Base-by-base conservation (phyloP, 2,888 invertebrate genomes). In the Allophyes oxyacanthae region DNA sequence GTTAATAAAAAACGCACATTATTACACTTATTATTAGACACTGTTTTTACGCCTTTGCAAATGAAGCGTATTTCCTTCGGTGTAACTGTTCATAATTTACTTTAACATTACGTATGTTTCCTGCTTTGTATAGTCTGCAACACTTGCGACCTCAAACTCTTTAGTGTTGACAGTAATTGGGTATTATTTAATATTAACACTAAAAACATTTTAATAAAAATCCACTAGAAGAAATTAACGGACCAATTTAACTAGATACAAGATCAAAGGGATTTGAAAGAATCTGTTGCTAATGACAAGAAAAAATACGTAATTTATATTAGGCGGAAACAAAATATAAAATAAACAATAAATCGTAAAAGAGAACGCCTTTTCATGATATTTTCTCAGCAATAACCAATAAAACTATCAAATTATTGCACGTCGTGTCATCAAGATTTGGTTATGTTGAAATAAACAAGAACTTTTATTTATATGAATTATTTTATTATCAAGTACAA, bases 351-450 rank as follows among this genome's bases (percentile, higher is more conserved):
- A 92, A 92, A 89, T 92, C 83, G 81, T 81, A 64, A 63, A 64
- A 69, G 67, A 56, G 76, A 77, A 81, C 85, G 87, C 84, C 84
- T 88, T 84, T 87, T 86, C 86, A 83, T 86, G 86, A 85, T 90
- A 88, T 88, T 88, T 82, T 73, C 67, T 50, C 67, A 53, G 73
- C 76, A 79, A 80, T 85, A 83, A 79, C 85, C 83, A 86, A 92
- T 92, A 92, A 91, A 92, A 92, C 91, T 91, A 91, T 92, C 82
- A 92, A 86, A 90, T 89, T 90, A 89, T 88, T 85, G 83, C 86
- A 79, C 74, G 79, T 82, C 84, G 80, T 79, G 83, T 84, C 85
- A 79, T 85, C 82, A 86, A 83, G 77, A 81, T 85, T 83, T 78
- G 73, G 79, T 79, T 82, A 76, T 78, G 74, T 72, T 72, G 82